Percentiles rank a stretch among this genome's conserved stretches.
Evolutionary conservation across 1,140 invertebrate genomes (phyloP).

Genomic region (Drosophila littoralis): DNA sequence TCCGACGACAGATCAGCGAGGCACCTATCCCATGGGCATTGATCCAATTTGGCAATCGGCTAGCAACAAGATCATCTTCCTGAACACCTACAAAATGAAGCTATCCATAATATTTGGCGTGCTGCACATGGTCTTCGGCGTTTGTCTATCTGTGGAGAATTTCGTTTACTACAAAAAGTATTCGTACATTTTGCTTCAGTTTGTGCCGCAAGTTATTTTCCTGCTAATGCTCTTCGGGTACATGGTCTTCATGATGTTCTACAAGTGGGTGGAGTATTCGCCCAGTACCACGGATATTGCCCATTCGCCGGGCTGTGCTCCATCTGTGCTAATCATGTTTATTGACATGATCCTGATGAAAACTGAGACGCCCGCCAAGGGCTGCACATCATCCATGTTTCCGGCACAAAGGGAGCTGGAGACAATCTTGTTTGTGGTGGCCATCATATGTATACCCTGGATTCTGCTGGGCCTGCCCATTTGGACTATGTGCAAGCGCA

Average conservation of each 20-base stretch:
- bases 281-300: conserved; percentile 84
- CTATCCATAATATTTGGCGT: conserved; percentile 98
- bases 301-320: conserved; percentile 89
- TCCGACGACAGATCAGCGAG: conserved; percentile 86
- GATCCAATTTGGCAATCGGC: conserved; percentile 96
- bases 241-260: conserved; percentile 95
- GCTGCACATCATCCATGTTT: conserved; percentile 90
- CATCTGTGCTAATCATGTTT: conserved; percentile 94
- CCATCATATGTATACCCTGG: conserved; percentile 94
- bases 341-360: conserved; percentile 96
- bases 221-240: conserved; percentile 95
- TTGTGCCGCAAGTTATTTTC: conserved; percentile 97
- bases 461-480: conserved; percentile 96
- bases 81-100: conserved; percentile 99
- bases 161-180: conserved; percentile 93
- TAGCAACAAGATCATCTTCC: conserved; percentile 97
- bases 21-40: conserved; percentile 69
- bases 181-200: conserved; percentile 94
- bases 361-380: conserved; percentile 82
- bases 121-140: conserved; percentile 97
- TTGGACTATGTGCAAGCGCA: conserved; percentile 85
- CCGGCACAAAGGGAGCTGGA: conserved; percentile 89
- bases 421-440: conserved; percentile 89
- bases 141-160: conserved; percentile 94
- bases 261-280: conserved; percentile 95